Evolutionary conservation across 2,797 vertebrate genomes (phyloP).

Genomic region (Halcyon smyrnensis): DNA sequence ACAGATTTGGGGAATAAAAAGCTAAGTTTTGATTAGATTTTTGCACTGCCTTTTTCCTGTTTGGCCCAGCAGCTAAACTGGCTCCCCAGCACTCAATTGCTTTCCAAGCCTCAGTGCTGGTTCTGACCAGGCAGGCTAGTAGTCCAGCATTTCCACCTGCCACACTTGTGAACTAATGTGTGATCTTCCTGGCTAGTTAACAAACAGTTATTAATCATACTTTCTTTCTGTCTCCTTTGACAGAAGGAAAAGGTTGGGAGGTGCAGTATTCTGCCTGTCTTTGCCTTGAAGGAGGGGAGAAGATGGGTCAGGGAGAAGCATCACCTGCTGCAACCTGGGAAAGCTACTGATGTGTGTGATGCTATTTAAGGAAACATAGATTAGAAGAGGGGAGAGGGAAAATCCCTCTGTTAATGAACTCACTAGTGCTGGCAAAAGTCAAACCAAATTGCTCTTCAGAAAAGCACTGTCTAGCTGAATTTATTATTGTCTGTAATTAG

Average conservation of each 20-base stretch:
- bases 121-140: background rate
- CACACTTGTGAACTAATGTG: background rate
- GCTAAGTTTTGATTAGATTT: background rate
- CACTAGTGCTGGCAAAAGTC: conserved; percentile 52
- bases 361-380: conserved; percentile 39
- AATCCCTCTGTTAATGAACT: conserved; percentile 59
- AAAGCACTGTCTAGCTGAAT: conserved; percentile 39
- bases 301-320: background rate
- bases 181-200: background rate
- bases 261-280: background rate
- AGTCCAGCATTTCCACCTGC: background rate
- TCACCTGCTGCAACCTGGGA: background rate
- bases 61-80: background rate
- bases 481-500: conserved; percentile 52
- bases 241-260: background rate
- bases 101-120: background rate
- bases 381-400: background rate
- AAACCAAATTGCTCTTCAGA: conserved; percentile 34
- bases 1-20: background rate
- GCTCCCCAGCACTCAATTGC: background rate
- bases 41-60: background rate
- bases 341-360: background rate
- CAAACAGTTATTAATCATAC: conserved; percentile 19
- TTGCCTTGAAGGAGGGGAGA: background rate
- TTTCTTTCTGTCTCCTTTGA: background rate